These are phyloP conservation scores for Fistularia commersonii DNA, from an alignment of 2,797 vertebrate species.

Conservation along the genomic window DNA sequence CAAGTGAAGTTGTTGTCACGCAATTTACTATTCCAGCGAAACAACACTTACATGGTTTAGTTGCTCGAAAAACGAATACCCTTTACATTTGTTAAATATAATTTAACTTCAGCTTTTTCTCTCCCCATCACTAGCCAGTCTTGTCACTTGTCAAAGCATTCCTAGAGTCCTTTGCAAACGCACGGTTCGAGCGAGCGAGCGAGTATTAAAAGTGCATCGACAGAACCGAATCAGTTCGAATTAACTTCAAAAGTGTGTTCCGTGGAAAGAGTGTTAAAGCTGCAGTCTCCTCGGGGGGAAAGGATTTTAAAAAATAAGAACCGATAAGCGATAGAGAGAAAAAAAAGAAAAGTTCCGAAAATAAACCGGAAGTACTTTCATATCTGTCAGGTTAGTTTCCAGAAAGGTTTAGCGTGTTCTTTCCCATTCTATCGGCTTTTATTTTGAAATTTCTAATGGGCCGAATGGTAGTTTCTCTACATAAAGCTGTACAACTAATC, in stretches of 20 bases:
- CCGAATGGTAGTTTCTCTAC: background rate
- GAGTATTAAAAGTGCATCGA: too few species aligned
- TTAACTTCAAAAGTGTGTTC: too few species aligned
- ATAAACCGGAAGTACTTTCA: conserved; percentile 58
- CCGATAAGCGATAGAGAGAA: background rate
- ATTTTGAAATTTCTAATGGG: conserved; percentile 21
- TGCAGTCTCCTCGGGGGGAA: too few species aligned
- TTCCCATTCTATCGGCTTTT: background rate
- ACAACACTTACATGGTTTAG: background rate
- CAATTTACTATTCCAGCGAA: background rate
- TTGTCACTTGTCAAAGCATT: conserved; percentile 14
- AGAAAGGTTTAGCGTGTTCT: conserved; percentile 32
- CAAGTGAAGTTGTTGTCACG: background rate
- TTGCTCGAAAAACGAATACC: background rate
- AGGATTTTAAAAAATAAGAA: too few species aligned
- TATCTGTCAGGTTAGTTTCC: conserved; percentile 13
- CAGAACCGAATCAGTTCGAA: too few species aligned
- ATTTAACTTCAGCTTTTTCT: conserved; percentile 4
- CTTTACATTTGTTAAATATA: background rate
- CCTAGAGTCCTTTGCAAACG: too few species aligned
- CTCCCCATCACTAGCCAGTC: background rate
- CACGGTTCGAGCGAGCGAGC: too few species aligned
- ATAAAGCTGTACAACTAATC: too few species aligned
- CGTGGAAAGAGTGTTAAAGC: too few species aligned
- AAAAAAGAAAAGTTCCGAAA: background rate